A percentile compares a stretch with the other conserved stretches of the same genome.
Evolutionary conservation across 2,888 invertebrate genomes (phyloP).

Genomic region (Aphrophora alni): DNA sequence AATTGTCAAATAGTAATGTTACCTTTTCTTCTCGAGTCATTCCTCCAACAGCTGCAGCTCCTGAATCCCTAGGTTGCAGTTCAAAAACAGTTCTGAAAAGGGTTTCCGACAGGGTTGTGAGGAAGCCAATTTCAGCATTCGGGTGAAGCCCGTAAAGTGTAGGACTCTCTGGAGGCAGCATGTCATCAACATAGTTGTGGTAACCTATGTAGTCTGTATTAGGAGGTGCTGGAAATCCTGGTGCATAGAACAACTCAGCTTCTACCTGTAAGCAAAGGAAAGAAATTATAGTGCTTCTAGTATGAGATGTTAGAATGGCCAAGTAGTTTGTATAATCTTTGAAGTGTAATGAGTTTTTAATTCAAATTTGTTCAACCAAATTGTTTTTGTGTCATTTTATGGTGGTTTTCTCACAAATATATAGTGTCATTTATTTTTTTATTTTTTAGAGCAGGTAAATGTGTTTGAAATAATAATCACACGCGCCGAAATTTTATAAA

Average conservation of each 20-base stretch:
- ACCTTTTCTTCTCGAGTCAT: slow-evolving; percentile 84
- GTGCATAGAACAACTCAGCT: slow-evolving; percentile 81
- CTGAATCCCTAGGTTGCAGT: slow-evolving; percentile 86
- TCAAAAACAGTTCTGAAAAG: slow-evolving; percentile 86
- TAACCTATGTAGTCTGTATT: slow-evolving; percentile 88
- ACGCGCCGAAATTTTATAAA: too few species aligned
- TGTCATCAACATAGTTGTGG: slow-evolving; percentile 87
- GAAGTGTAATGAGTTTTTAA: too few species aligned
- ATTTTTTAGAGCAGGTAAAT: too few species aligned
- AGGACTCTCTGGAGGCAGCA: slow-evolving; percentile 86
- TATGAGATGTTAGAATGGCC: too few species aligned
- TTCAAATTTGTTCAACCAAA: too few species aligned
- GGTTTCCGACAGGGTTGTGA: slow-evolving; percentile 84
- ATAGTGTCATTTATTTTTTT: too few species aligned
- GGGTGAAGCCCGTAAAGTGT: slow-evolving; percentile 91
- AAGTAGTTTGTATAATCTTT: too few species aligned
- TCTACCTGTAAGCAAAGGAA: slow-evolving; percentile 75
- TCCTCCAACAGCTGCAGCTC: slow-evolving; percentile 70
- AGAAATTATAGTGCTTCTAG: too few species aligned
- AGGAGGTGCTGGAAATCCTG: slow-evolving; percentile 85
- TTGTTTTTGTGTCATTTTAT: too few species aligned
- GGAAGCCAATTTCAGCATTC: slow-evolving; percentile 93
- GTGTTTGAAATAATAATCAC: too few species aligned
- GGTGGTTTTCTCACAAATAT: too few species aligned
- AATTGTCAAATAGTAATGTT: slow-evolving; percentile 36